These are phyloP conservation scores for Parazoanthus swiftii DNA, from an alignment of 92 coral and sea anemone species.

Conservation along the genomic window DNA sequence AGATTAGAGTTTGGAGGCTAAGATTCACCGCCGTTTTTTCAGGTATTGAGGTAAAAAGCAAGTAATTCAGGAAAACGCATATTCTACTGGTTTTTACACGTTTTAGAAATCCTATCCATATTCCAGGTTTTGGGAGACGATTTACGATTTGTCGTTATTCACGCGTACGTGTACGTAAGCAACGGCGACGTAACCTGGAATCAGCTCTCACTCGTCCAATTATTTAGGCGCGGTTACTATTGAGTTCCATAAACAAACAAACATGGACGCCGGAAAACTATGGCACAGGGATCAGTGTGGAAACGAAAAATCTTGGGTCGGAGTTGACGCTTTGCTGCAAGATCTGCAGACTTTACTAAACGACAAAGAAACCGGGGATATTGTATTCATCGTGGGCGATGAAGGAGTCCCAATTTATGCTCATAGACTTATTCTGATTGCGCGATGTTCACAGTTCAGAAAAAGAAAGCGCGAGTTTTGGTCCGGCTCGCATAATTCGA, in stretches of 20 bases:
- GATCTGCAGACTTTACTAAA: conserved; percentile 73
- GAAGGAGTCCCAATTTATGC: conserved; percentile 69
- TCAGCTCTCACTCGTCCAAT: too few relatives aligned
- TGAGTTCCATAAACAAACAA: conserved; percentile 49
- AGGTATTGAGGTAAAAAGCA: too few relatives aligned
- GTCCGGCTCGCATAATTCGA: conserved; percentile 56
- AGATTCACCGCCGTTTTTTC: too few relatives aligned
- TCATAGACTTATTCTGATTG: conserved; percentile 71
- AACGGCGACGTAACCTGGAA: too few relatives aligned
- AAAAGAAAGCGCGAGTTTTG: conserved; percentile 68
- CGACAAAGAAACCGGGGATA: conserved; percentile 83
- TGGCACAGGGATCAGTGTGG: conserved; percentile 28
- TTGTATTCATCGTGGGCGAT: conserved; percentile 77
- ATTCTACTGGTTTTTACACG: too few relatives aligned
- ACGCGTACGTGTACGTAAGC: too few relatives aligned
- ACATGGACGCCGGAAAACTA: conserved; percentile 71
- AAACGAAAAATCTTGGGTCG: conserved; percentile 62
- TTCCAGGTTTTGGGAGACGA: too few relatives aligned
- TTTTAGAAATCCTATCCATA: too few relatives aligned
- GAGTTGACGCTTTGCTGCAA: conserved; percentile 65
- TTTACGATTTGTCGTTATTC: too few relatives aligned
- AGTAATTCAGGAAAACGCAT: too few relatives aligned
- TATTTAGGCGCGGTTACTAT: too few relatives aligned
- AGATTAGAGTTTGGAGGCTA: too few relatives aligned
- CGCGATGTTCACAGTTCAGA: conserved; percentile 72